Conservation (phyloP, 2,888 invertebrate genomes). For the Didymodactylos carnosus region DNA sequence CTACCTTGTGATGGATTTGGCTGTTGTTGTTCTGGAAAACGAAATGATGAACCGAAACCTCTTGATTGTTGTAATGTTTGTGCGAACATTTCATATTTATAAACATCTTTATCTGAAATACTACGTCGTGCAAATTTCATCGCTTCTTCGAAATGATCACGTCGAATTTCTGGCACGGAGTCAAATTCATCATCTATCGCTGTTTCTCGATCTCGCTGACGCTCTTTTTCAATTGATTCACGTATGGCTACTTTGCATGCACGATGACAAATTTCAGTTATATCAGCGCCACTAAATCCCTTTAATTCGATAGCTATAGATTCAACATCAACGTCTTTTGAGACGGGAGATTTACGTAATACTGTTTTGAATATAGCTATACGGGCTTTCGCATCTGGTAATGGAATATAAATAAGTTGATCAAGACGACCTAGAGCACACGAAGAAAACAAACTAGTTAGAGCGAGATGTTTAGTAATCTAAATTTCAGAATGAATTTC, state of each 20-base stretch:
- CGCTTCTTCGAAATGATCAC: constrained; percentile 93
- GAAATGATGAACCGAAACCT: constrained; percentile 48
- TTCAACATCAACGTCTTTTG: constrained; percentile 67
- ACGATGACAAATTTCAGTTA: constrained; percentile 97
- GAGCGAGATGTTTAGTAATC: no score
- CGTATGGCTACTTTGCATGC: constrained; percentile 97
- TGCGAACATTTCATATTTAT: constrained; percentile 99
- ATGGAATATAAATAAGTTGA: constrained; percentile 96
- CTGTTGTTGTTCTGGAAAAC: neutral
- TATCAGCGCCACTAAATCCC: constrained; percentile 92
- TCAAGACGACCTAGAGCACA: constrained; percentile 72
- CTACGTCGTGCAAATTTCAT: constrained; percentile 95
- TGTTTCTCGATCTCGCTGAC: constrained; percentile 54
- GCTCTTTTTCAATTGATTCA: constrained; percentile 79
- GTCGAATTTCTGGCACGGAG: constrained; percentile 92
- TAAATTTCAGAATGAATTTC: no score
- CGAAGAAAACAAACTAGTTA: no score
- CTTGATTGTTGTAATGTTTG: constrained; percentile 97
- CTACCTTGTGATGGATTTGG: neutral
- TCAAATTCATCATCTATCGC: constrained; percentile 52
- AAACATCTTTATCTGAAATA: constrained; percentile 95
- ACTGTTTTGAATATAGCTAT: constrained; percentile 86
- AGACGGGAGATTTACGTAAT: constrained; percentile 80
- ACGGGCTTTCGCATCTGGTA: constrained; percentile 93
- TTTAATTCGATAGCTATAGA: constrained; percentile 50